These are phyloP conservation scores for Apis mellifera DNA, from an alignment of 1,140 invertebrate genomes.

Conservation along the genomic window Amel_HAv3.1 CM009931.2:24201001-24201500, in stretches of 20 bases:
- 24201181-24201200: not conserved
- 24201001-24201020: constrained; percentile 42
- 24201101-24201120: not conserved
- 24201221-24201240: not conserved
- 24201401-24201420: not conserved
- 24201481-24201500: not conserved
- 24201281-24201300: not conserved
- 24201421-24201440: not conserved
- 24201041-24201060: constrained; percentile 53
- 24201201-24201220: constrained; percentile 31
- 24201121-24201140: not conserved
- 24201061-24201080: constrained; percentile 51
- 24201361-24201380: no score
- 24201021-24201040: constrained; percentile 52
- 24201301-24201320: not conserved
- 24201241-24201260: not conserved
- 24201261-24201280: no score
- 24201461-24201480: not conserved
- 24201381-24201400: not conserved
- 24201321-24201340: no score
- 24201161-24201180: not conserved
- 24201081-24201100: not conserved
- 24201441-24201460: not conserved
- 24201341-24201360: no score
- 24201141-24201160: not conserved